These are phyloP conservation scores for Meleagris gallopavo DNA, from an alignment of 2,113 vertebrate genomes.

Conservation along the genomic window DNA sequence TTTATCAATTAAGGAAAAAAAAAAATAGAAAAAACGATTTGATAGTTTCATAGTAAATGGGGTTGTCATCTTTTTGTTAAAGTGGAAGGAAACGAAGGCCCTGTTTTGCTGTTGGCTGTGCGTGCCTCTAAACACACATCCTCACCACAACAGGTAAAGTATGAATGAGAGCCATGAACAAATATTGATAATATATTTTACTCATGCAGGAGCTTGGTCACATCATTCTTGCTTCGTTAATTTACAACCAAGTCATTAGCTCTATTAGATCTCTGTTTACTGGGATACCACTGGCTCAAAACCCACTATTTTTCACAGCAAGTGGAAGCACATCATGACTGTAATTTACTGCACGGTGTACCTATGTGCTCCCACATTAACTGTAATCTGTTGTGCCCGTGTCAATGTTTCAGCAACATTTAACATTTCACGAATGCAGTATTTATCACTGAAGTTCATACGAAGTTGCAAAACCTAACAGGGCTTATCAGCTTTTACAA, in stretches of 20 bases:
- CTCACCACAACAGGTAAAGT: not conserved
- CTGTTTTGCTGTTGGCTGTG: not conserved
- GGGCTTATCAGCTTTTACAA: slow-evolving; percentile 61
- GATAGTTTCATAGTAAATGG: slow-evolving; percentile 4
- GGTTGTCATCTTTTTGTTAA: slow-evolving; percentile 48
- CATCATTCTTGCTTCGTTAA: slow-evolving; percentile 64
- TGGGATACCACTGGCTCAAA: slow-evolving; percentile 14
- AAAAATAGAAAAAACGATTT: slow-evolving; percentile 2
- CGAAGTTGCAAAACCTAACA: slow-evolving; percentile 53
- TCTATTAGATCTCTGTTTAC: slow-evolving; percentile 39
- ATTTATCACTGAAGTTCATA: slow-evolving; percentile 72
- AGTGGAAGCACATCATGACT: slow-evolving; percentile 2
- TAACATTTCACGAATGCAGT: slow-evolving; percentile 52
- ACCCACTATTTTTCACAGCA: slow-evolving; percentile 12
- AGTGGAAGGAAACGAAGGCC: slow-evolving; percentile 5
- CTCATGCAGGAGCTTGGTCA: not conserved
- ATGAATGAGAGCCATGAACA: not conserved
- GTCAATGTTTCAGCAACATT: slow-evolving; percentile 38
- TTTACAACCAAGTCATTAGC: slow-evolving; percentile 53
- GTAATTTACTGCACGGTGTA: slow-evolving; percentile 56
- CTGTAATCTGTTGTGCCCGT: slow-evolving; percentile 37
- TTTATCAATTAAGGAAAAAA: not conserved
- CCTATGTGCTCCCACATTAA: slow-evolving; percentile 42
- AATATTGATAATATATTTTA: slow-evolving; percentile 62
- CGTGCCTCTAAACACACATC: not conserved